phyloP scores from a whole-genome alignment of 2,797 vertebrate genomes.

The Glyptemys insculpta region DNA sequence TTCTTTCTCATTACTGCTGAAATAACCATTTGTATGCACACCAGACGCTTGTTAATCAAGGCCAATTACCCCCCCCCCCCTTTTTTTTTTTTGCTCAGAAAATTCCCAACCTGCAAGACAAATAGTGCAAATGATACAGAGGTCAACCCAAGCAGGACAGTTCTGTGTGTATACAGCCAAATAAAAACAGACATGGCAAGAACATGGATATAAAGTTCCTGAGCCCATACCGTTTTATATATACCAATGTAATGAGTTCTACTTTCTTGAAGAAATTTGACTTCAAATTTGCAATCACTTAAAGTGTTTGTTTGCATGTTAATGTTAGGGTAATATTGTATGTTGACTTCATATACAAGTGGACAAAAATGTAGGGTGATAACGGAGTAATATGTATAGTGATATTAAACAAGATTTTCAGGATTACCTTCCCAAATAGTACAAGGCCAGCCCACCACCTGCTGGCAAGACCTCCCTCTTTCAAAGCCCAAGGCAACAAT shows the following conservation, averaged over 20 bases:
- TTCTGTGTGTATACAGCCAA: slow-evolving; percentile 63
- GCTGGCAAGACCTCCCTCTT: slow-evolving; percentile 9
- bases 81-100: slow-evolving; percentile 69
- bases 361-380: slow-evolving; percentile 50
- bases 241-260: not conserved
- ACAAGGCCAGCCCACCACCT: slow-evolving; percentile 10
- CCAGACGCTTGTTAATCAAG: slow-evolving; percentile 78
- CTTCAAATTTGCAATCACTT: slow-evolving; percentile 21
- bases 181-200: slow-evolving; percentile 75
- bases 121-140: slow-evolving; percentile 70
- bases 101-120: slow-evolving; percentile 73
- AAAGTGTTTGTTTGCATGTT: slow-evolving; percentile 29
- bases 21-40: slow-evolving; percentile 75
- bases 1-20: slow-evolving; percentile 75
- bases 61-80: slow-evolving; percentile 53
- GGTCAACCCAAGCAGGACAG: slow-evolving; percentile 72
- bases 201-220: slow-evolving; percentile 12
- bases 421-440: slow-evolving; percentile 9
- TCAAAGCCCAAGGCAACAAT: slow-evolving; percentile 62
- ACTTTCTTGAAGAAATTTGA: not conserved
- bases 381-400: slow-evolving; percentile 49
- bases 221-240: not conserved
- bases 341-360: slow-evolving; percentile 31
- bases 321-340: slow-evolving; percentile 35
- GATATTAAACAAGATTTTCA: slow-evolving; percentile 47